Percentiles rank a stretch among this genome's conserved stretches.
Evolutionary conservation across 2,888 invertebrate species (phyloP).

Genomic region (Lottia scabra): DNA sequence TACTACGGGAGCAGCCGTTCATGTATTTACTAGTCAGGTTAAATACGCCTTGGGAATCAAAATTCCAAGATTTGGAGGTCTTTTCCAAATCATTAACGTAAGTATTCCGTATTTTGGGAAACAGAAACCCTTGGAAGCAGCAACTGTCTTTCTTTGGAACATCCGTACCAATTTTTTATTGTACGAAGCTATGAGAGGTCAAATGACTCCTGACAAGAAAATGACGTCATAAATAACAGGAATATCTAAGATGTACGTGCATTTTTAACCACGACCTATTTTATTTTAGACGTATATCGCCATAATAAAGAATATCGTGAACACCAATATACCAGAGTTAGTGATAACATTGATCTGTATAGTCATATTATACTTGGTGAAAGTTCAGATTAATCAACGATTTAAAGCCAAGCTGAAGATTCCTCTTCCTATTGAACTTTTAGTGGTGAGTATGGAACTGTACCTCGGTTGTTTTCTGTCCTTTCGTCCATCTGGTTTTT

Average conservation of each 20-base stretch:
- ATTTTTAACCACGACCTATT: no score
- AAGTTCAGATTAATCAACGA: constrained; percentile 68
- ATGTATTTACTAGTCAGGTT: constrained; percentile 85
- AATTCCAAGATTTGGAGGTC: constrained; percentile 51
- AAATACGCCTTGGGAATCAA: constrained; percentile 69
- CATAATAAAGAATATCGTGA: constrained; percentile 73
- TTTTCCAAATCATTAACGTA: constrained; percentile 55
- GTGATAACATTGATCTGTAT: constrained; percentile 79
- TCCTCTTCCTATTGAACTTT: constrained; percentile 86
- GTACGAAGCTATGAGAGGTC: no score
- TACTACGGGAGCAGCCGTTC: constrained; percentile 87
- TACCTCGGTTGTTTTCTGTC: no score
- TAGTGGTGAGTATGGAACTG: constrained; percentile 74
- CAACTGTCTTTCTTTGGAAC: no score
- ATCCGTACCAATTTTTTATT: no score
- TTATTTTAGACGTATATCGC: constrained; percentile 74
- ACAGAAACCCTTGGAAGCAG: no score
- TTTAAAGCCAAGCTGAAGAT: constrained; percentile 71
- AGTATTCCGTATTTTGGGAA: no score
- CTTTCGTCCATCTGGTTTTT: no score
- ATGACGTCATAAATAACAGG: no score
- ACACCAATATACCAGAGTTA: constrained; percentile 78
- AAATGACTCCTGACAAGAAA: no score
- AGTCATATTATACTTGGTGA: constrained; percentile 74
- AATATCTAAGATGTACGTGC: no score